These are phyloP conservation scores for Heteropelma amictum DNA, from an alignment of 2,888 invertebrate genomes.

Conservation along the genomic window DNA sequence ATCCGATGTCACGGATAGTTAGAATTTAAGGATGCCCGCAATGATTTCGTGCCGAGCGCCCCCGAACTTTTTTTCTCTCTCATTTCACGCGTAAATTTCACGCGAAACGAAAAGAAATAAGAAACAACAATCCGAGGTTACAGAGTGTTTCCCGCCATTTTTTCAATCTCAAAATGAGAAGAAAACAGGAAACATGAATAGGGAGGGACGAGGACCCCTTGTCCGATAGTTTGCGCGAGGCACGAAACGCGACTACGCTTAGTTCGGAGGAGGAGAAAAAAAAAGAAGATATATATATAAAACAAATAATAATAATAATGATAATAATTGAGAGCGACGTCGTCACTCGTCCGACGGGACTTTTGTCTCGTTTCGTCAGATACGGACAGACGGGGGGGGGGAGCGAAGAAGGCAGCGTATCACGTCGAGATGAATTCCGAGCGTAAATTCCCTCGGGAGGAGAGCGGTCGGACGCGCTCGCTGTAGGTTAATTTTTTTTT, in stretches of 20 bases:
- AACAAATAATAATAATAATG: not conserved
- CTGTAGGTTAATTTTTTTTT: constrained; percentile 47
- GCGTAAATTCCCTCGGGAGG: constrained; percentile 17
- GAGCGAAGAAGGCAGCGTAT: too few relatives aligned
- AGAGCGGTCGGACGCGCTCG: too few relatives aligned
- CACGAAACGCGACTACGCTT: constrained; percentile 61
- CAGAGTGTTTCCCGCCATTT: too few relatives aligned
- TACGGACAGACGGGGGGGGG: too few relatives aligned
- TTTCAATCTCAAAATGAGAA: not conserved
- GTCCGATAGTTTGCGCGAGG: constrained; percentile 12
- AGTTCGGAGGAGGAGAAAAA: constrained; percentile 44
- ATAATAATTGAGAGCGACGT: too few relatives aligned
- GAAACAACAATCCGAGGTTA: too few relatives aligned
- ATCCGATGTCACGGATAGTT: constrained; percentile 62
- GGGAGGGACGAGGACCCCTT: not conserved
- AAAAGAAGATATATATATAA: constrained; percentile 1
- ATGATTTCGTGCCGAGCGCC: constrained; percentile 40
- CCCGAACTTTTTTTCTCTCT: not conserved
- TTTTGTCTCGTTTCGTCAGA: too few relatives aligned
- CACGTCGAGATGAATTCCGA: too few relatives aligned
- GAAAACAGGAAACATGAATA: not conserved
- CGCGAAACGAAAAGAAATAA: too few relatives aligned
- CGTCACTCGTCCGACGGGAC: too few relatives aligned
- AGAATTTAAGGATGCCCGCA: constrained; percentile 55
- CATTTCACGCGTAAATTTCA: not conserved